A percentile compares a stretch with the other conserved stretches of the same genome.
Evolutionary conservation across 64 coral and sea anemone genomes (phyloP).

Genomic region (Actinia tenebrosa): DNA sequence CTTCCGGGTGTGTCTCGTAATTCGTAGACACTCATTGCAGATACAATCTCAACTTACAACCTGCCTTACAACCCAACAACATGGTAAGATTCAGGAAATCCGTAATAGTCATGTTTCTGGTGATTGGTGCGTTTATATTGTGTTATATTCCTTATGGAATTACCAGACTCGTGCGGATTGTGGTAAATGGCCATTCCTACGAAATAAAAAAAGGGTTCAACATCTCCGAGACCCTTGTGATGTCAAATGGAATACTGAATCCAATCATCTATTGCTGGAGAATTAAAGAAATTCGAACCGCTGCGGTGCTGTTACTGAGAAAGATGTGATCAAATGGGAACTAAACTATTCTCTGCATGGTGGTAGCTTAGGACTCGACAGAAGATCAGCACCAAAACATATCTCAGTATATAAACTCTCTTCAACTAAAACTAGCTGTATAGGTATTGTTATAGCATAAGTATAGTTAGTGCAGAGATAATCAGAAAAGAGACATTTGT

Average conservation of each 20-base stretch:
- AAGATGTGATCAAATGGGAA: neutral
- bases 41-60: constrained; percentile 8
- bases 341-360: too few relatives aligned
- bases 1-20: neutral
- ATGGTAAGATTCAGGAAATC: neutral
- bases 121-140: neutral
- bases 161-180: neutral
- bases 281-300: neutral
- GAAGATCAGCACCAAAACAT: too few relatives aligned
- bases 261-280: constrained; percentile 17
- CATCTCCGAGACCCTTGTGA: neutral
- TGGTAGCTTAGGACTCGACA: too few relatives aligned
- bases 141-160: neutral
- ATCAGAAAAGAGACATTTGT: too few relatives aligned
- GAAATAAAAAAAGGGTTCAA: neutral
- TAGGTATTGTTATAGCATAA: too few relatives aligned
- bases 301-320: neutral
- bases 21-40: constrained; percentile 7
- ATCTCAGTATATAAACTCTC: too few relatives aligned
- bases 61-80: neutral
- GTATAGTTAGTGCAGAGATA: too few relatives aligned
- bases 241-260: neutral
- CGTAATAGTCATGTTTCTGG: neutral
- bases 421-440: too few relatives aligned
- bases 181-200: neutral